Evolutionary conservation across 2,888 invertebrate genomes (phyloP), one percentile per base, ranked within the genome.

Genomic region (Drosophila basisetae): DNA sequence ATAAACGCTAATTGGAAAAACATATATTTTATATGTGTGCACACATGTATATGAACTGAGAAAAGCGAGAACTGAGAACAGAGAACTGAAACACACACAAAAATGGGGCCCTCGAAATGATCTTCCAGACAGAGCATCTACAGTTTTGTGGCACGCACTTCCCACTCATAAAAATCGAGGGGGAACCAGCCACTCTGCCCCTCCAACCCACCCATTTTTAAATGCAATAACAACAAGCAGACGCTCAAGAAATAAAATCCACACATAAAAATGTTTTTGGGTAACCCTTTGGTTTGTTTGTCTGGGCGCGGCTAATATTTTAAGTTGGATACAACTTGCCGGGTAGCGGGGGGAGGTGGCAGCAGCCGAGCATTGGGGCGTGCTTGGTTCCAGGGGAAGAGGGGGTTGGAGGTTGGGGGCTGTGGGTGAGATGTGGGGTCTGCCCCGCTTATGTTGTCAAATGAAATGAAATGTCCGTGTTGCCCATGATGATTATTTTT

Each of bases 1-100:
- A 88, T 90, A 90, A 89, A 90, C 89, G 87, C 87, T 88, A 88
- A 88, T 88, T 88, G 90, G 87, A 89, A 88, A 90, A 88, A 76
- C 90, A 87, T 90, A 87, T 87, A 87, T 88, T 87, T 90, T 87
- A 90, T 87, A 87, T 88, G 76, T 82, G 85, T 82, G 25, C 16
- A 28, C 25, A 55, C 13, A 37, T 28, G 28, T 16, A 55, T 11
- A 55, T 78, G 56, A 73, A 58, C 63, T 18, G 52, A 47, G 22
- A 10, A 7, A 6, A 4, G 33, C 33, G 43, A 54, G 56, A 71
- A 53, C 63, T 7, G 52, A 37, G 3, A n/a, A 22, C 13, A 7
- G n/a, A 22, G 13, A 47, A 22, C 22, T 22, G 47, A 47, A 16
- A 25, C 22, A 16, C 47, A 47, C 47, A 47, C 22, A 16, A 9